These are phyloP conservation scores for Apteryx mantelli DNA, from an alignment of 2,113 vertebrate species.

Conservation along the genomic window DNA sequence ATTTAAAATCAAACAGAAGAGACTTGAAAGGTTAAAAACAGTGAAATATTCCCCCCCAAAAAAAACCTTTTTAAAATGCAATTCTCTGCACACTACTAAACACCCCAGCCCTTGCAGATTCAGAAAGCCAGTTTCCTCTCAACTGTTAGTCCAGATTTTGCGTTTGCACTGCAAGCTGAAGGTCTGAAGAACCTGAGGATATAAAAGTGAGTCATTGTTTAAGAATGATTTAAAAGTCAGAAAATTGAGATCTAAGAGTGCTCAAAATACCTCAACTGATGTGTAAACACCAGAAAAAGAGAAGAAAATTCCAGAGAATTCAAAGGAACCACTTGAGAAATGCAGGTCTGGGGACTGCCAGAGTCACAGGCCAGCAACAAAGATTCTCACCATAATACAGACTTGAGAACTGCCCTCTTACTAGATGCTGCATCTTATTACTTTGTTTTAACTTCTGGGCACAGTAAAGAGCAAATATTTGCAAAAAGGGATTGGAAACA, in stretches of 20 bases:
- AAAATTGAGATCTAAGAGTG: not conserved
- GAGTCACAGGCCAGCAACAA: not conserved
- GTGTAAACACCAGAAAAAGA: slow-evolving; percentile 27
- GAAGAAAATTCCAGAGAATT: slow-evolving; percentile 15
- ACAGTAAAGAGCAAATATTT: slow-evolving; percentile 38
- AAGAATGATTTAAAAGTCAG: not conserved
- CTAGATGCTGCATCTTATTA: not conserved
- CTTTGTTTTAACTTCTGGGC: not conserved
- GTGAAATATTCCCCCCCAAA: not conserved
- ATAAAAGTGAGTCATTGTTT: not conserved
- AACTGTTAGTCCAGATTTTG: not conserved
- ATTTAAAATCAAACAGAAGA: not conserved
- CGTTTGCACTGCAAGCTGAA: not conserved
- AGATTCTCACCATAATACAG: not conserved
- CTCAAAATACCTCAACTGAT: slow-evolving; percentile 27
- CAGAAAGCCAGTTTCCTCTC: not conserved
- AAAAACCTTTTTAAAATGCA: not conserved
- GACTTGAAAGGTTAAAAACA: not conserved
- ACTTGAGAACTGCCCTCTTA: not conserved
- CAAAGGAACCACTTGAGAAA: slow-evolving; percentile 17
- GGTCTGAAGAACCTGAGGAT: not conserved
- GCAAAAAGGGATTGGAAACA: not conserved
- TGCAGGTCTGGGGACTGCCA: not conserved
- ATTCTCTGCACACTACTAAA: not conserved
- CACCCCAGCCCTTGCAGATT: not conserved